Conservation (phyloP, 2,113 vertebrate genomes). For the Tenebrosternarchus preto region DNA sequence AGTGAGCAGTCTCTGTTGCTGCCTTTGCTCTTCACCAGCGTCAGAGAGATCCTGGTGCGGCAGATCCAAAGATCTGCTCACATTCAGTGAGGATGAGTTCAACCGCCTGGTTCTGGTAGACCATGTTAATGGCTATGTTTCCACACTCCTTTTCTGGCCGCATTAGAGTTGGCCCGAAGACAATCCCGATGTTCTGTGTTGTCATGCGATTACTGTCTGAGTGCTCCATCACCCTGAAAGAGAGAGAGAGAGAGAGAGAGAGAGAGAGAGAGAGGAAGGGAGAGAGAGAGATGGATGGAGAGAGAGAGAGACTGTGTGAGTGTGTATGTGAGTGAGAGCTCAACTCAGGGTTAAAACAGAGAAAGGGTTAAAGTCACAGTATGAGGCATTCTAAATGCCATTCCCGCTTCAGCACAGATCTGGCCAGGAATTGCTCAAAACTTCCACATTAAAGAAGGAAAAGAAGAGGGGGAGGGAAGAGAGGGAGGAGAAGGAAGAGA, state of each 20-base stretch:
- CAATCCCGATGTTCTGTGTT: conserved; percentile 91
- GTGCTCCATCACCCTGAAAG: conserved; percentile 79
- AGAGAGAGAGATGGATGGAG: neutral
- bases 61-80: conserved; percentile 71
- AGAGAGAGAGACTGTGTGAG: neutral
- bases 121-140: conserved; percentile 82
- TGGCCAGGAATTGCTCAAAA: conserved; percentile 79
- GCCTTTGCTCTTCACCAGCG: neutral
- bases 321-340: conserved; percentile 2
- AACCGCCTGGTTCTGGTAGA: conserved; percentile 85
- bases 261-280: neutral
- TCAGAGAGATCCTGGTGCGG: conserved; percentile 57
- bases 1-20: neutral
- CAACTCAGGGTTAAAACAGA: conserved; percentile 54
- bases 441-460: conserved; percentile 77
- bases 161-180: conserved; percentile 90
- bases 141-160: conserved; percentile 80
- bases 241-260: neutral
- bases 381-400: conserved; percentile 78
- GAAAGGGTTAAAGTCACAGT: conserved; percentile 74
- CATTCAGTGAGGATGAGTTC: conserved; percentile 86
- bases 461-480: conserved; percentile 46
- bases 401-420: conserved; percentile 77
- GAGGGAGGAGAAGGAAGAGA: conserved; percentile 59
- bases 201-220: conserved; percentile 86